These are phyloP conservation scores for Rosalia funebris DNA, from an alignment of 2,888 invertebrate genomes.

Conservation along the genomic window DNA sequence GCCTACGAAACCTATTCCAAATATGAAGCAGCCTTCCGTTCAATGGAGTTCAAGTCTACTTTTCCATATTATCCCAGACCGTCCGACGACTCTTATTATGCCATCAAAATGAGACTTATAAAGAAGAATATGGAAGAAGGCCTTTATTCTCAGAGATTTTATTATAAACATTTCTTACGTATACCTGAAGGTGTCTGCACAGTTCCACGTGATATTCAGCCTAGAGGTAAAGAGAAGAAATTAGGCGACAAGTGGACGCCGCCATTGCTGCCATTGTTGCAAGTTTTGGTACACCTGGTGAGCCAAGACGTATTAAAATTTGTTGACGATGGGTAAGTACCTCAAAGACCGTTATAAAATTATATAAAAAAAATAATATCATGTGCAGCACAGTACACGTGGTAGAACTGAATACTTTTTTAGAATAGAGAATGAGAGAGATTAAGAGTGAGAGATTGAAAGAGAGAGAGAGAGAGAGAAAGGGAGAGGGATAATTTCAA, in stretches of 20 bases:
- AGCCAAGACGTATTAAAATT: slow-evolving; percentile 47
- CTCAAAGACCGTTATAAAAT: background rate
- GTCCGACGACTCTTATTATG: slow-evolving; percentile 39
- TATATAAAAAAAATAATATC: too few species aligned
- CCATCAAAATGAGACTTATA: slow-evolving; percentile 49
- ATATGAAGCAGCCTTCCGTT: background rate
- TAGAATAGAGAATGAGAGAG: too few species aligned
- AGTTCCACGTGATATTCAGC: slow-evolving; percentile 30
- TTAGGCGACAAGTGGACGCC: slow-evolving; percentile 32
- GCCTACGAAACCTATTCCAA: slow-evolving; percentile 45
- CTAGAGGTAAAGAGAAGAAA: slow-evolving; percentile 24
- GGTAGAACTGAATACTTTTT: too few species aligned
- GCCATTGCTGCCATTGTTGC: slow-evolving; percentile 50
- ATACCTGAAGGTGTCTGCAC: slow-evolving; percentile 54
- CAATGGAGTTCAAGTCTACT: slow-evolving; percentile 12
- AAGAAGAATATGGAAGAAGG: slow-evolving; percentile 59
- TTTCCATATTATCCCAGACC: slow-evolving; percentile 53
- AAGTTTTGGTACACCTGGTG: slow-evolving; percentile 53
- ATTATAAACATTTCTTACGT: slow-evolving; percentile 44
- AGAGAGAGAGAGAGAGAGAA: too few species aligned
- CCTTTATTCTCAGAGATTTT: slow-evolving; percentile 59
- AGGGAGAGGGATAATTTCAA: too few species aligned
- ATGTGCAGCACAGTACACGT: too few species aligned
- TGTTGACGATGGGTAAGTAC: slow-evolving; percentile 41
- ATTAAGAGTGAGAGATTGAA: too few species aligned